A percentile compares a stretch with the other conserved stretches of the same genome.
Evolutionary conservation across 23 tunicate genomes (phyloP).

Genomic region (Clavelina lepadiformis): DNA sequence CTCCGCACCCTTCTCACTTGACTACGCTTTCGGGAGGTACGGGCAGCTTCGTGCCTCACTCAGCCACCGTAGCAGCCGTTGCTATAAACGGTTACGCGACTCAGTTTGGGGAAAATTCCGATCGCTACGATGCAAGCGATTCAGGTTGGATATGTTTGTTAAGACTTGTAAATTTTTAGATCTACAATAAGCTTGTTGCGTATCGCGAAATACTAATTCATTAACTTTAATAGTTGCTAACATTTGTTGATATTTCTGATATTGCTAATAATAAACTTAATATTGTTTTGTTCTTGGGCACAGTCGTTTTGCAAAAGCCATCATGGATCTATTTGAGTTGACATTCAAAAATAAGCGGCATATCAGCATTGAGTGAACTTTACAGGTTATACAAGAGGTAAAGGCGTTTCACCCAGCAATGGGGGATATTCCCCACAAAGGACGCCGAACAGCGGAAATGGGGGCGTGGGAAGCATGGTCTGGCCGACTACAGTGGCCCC

Average conservation of each 20-base stretch:
- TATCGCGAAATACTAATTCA: neutral
- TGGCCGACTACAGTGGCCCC: constrained; percentile 38
- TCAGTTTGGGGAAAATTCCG: constrained; percentile 21
- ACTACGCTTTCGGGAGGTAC: constrained; percentile 17
- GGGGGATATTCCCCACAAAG: constrained; percentile 88
- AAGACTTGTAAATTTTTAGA: no score
- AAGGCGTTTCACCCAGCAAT: constrained; percentile 64
- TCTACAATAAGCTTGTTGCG: neutral
- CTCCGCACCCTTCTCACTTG: constrained; percentile 47
- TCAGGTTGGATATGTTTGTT: constrained; percentile 85
- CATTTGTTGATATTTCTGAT: no score
- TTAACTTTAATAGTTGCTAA: no score
- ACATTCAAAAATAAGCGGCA: no score
- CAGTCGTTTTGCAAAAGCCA: no score
- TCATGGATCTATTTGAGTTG: no score
- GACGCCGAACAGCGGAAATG: constrained; percentile 45
- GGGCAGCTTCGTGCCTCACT: constrained; percentile 28
- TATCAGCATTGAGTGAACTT: neutral
- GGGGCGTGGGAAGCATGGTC: constrained; percentile 1
- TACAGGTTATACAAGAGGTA: constrained; percentile 74
- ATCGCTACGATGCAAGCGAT: constrained; percentile 63
- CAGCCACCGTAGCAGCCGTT: constrained; percentile 39
- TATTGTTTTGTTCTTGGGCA: no score
- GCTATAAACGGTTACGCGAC: constrained; percentile 54
- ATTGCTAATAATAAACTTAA: no score